Evolutionary conservation across 2,888 invertebrate species (phyloP).

Genomic region (Acleris sparsana): DNA sequence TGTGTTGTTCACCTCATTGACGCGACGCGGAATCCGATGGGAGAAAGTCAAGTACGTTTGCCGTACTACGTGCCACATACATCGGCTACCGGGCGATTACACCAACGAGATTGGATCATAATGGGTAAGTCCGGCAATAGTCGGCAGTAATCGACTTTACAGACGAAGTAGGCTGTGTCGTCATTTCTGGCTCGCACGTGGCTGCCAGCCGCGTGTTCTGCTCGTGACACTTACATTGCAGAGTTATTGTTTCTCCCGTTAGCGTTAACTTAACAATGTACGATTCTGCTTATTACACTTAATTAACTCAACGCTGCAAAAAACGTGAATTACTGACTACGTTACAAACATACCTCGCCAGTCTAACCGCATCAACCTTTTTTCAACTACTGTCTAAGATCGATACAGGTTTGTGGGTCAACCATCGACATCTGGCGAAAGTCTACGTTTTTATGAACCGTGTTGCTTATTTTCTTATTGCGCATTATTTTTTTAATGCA

Average conservation of each 20-base stretch:
- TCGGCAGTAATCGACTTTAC: conserved; percentile 49
- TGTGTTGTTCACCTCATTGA: conserved; percentile 76
- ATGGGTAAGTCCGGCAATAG: conserved; percentile 66
- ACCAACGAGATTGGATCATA: conserved; percentile 72
- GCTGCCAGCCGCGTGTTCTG: conserved; percentile 46
- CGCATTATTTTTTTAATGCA: conserved; percentile 9
- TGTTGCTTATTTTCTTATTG: not conserved
- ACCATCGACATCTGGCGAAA: conserved; percentile 45
- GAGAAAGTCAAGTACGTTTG: conserved; percentile 79
- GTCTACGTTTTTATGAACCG: conserved; percentile 15
- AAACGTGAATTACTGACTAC: not conserved
- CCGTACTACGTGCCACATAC: conserved; percentile 68
- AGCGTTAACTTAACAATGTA: conserved; percentile 43
- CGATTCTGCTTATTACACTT: conserved; percentile 6
- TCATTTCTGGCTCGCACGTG: conserved; percentile 56
- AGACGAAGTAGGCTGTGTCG: conserved; percentile 62
- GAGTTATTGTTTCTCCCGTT: conserved; percentile 40
- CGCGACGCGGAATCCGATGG: conserved; percentile 73
- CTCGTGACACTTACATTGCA: conserved; percentile 45
- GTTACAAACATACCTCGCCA: not conserved
- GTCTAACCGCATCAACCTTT: conserved; percentile 10
- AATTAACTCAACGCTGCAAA: conserved; percentile 7
- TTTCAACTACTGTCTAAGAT: conserved; percentile 34
- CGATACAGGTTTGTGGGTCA: conserved; percentile 56
- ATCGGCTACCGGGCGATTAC: conserved; percentile 57